Percentiles rank a stretch among this genome's conserved stretches.
These are phyloP conservation scores for Rhadina sibilatrix DNA, from an alignment of 2,113 vertebrate genomes.

Conservation along the genomic window DNA sequence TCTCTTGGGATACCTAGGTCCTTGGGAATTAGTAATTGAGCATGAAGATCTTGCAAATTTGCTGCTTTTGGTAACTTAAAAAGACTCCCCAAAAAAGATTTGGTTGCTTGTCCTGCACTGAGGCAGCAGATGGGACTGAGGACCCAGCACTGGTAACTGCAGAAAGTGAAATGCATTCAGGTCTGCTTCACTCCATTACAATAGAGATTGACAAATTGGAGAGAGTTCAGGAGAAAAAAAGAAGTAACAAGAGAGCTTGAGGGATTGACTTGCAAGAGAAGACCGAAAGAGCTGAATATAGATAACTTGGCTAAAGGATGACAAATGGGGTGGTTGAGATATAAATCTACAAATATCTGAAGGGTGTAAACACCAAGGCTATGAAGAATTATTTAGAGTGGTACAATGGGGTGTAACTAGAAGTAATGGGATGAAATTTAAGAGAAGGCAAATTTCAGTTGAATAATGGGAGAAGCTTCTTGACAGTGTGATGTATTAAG, in stretches of 20 bases:
- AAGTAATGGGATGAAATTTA: conserved; percentile 71
- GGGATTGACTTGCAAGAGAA: conserved; percentile 63
- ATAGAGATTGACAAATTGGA: conserved; percentile 60
- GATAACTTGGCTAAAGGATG: conserved; percentile 69
- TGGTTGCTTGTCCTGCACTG: neutral
- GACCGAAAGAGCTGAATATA: conserved; percentile 65
- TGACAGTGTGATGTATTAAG: conserved; percentile 65
- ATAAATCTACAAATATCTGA: conserved; percentile 71
- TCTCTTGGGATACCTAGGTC: neutral
- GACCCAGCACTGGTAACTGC: neutral
- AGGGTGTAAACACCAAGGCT: conserved; percentile 71
- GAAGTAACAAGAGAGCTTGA: conserved; percentile 52
- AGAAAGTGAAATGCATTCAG: conserved; percentile 47
- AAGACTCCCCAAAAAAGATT: neutral
- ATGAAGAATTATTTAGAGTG: conserved; percentile 69
- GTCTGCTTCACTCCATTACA: conserved; percentile 46
- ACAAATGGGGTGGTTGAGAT: conserved; percentile 60
- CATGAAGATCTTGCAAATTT: neutral
- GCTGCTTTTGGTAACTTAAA: neutral
- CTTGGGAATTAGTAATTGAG: fast-evolving
- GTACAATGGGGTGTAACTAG: conserved; percentile 70
- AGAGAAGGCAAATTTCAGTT: conserved; percentile 68
- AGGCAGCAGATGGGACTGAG: neutral
- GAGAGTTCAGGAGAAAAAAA: conserved; percentile 38
- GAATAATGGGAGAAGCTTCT: conserved; percentile 65